Evolutionary conservation across 2,113 vertebrate species (phyloP).

Genomic region (Sebastes fasciatus): DNA sequence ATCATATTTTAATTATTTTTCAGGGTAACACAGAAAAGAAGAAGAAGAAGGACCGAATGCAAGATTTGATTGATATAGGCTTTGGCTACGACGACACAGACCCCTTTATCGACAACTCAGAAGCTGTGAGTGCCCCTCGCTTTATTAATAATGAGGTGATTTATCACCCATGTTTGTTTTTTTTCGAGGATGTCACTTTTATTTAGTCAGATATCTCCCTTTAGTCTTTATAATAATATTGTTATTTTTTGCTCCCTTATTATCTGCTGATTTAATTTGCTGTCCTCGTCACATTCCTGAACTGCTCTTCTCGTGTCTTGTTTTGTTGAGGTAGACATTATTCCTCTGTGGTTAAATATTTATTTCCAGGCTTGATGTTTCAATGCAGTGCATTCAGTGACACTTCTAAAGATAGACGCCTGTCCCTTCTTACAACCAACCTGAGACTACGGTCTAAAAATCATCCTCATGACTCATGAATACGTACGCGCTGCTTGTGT

Average conservation of each 20-base stretch:
- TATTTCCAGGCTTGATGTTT: slow-evolving; percentile 45
- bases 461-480: slow-evolving; percentile 51
- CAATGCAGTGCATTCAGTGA: slow-evolving; percentile 22
- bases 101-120: slow-evolving; percentile 98
- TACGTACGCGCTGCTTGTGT: slow-evolving; percentile 7
- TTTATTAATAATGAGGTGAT: slow-evolving; percentile 10
- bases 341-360: slow-evolving; percentile 51
- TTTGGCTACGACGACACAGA: slow-evolving; percentile 98
- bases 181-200: slow-evolving; percentile 9
- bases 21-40: slow-evolving; percentile 89
- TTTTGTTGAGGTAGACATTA: slow-evolving; percentile 16
- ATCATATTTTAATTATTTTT: slow-evolving; percentile 11
- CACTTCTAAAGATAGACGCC: slow-evolving; percentile 48
- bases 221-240: slow-evolving; percentile 2
- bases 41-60: slow-evolving; percentile 95
- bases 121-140: slow-evolving; percentile 91
- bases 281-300: slow-evolving; percentile 29
- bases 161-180: background rate
- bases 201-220: slow-evolving; percentile 3
- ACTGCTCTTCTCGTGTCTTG: slow-evolving; percentile 1
- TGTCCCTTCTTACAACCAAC: slow-evolving; percentile 40
- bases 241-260: slow-evolving; percentile 3
- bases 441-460: slow-evolving; percentile 45
- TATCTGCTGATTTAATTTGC: slow-evolving; percentile 38
- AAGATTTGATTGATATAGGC: slow-evolving; percentile 98